A percentile compares a stretch with the other conserved stretches of the same genome.
Evolutionary conservation across 1,140 invertebrate genomes (phyloP).

Genomic region (Sitodiplosis mosellana): DNA sequence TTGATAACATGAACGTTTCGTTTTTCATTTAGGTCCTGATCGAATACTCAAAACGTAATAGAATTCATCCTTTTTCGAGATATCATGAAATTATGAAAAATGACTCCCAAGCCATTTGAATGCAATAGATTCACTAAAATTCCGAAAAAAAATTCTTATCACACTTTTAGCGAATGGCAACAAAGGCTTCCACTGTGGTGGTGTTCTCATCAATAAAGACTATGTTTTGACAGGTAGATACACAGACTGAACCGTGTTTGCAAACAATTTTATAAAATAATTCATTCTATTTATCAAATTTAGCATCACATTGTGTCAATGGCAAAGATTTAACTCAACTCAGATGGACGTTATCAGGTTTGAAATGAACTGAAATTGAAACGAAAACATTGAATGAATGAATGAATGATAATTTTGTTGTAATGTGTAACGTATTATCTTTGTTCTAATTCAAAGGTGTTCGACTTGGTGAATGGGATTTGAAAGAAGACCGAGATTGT

Average conservation of each 20-base stretch:
- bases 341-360: too few species aligned
- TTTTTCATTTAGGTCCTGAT: too few species aligned
- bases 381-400: too few species aligned
- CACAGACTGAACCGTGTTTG: too few species aligned
- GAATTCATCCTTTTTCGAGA: not conserved
- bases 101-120: not conserved
- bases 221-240: slow-evolving; percentile 30
- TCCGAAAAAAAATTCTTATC: not conserved
- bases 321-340: not conserved
- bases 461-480: slow-evolving; percentile 33
- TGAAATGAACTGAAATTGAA: too few species aligned
- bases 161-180: not conserved
- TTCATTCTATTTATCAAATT: not conserved
- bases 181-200: slow-evolving; percentile 34
- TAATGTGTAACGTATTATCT: not conserved
- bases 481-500: slow-evolving; percentile 32
- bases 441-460: slow-evolving; percentile 27
- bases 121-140: not conserved
- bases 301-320: not conserved
- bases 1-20: too few species aligned
- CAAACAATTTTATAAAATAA: too few species aligned
- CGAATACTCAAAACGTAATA: not conserved
- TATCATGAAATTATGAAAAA: not conserved
- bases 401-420: too few species aligned
- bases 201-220: slow-evolving; percentile 31